Conservation (phyloP, 2,888 invertebrate genomes). For the Rapana venosa region DNA sequence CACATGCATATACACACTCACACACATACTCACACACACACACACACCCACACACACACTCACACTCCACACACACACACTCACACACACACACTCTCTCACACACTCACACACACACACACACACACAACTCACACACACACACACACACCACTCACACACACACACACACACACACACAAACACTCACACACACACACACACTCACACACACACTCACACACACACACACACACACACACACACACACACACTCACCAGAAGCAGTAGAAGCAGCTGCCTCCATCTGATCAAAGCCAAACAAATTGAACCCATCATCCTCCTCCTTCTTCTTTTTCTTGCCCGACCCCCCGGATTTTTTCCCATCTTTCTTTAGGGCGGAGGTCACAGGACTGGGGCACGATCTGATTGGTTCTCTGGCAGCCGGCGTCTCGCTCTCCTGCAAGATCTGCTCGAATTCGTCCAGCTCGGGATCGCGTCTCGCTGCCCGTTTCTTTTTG, state of each 20-base stretch:
- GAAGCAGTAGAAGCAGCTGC: conserved; percentile 31
- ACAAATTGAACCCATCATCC: conserved; percentile 46
- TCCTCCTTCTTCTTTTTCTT: conserved; percentile 33
- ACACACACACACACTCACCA: neutral
- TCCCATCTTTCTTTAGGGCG: neutral
- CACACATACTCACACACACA: too few relatives aligned
- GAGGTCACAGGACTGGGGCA: neutral
- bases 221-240: neutral
- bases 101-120: too few relatives aligned
- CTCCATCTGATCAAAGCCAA: conserved; percentile 49
- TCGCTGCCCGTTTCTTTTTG: neutral
- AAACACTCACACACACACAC: neutral
- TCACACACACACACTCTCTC: neutral
- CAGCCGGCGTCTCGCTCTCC: neutral
- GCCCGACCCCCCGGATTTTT: neutral
- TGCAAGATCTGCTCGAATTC: conserved; percentile 17
- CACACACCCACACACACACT: too few relatives aligned
- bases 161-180: neutral
- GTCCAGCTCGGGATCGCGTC: conserved; percentile 28
- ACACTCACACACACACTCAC: neutral
- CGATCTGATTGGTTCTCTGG: neutral
- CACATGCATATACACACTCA: too few relatives aligned
- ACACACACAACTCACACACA: too few relatives aligned
- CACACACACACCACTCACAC: too few relatives aligned
- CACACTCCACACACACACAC: too few relatives aligned